Conservation (phyloP, 2,888 invertebrate genomes). For the Zygogramma bicolorata region DNA sequence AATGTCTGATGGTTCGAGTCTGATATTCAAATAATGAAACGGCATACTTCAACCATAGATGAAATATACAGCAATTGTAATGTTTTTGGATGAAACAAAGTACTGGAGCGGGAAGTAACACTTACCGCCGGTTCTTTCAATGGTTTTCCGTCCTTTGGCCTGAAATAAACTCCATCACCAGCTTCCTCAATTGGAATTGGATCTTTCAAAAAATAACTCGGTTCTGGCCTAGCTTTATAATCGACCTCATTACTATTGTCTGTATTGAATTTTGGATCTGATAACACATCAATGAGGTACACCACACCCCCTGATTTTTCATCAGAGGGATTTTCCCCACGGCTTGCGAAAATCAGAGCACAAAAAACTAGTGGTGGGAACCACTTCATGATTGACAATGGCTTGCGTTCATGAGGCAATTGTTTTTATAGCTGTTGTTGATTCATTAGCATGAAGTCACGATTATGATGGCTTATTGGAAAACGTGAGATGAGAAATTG, state of each 20-base stretch:
- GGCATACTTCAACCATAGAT: neutral
- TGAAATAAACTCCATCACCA: conserved; percentile 62
- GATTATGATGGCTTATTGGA: conserved; percentile 2
- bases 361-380: conserved; percentile 32
- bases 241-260: conserved; percentile 47
- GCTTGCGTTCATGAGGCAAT: neutral
- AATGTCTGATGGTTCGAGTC: neutral
- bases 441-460: neutral
- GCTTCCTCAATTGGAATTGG: conserved; percentile 57
- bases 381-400: conserved; percentile 46
- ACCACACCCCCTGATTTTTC: conserved; percentile 49
- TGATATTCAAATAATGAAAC: neutral
- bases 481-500: conserved; percentile 9
- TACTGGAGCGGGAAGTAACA: neutral
- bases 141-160: conserved; percentile 56
- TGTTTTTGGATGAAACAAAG: too few relatives aligned
- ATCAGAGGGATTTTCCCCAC: conserved; percentile 9
- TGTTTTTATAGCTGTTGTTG: conserved; percentile 37
- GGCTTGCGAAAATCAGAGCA: neutral
- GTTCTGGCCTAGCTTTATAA: conserved; percentile 34
- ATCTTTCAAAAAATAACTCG: conserved; percentile 43
- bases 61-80: too few relatives aligned
- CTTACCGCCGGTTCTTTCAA: conserved; percentile 56
- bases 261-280: conserved; percentile 37
- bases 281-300: conserved; percentile 52